A percentile compares a stretch with the other conserved stretches of the same genome.
Conservation (phyloP, 2,888 invertebrate genomes). For the Dichetophora obliterata region DNA sequence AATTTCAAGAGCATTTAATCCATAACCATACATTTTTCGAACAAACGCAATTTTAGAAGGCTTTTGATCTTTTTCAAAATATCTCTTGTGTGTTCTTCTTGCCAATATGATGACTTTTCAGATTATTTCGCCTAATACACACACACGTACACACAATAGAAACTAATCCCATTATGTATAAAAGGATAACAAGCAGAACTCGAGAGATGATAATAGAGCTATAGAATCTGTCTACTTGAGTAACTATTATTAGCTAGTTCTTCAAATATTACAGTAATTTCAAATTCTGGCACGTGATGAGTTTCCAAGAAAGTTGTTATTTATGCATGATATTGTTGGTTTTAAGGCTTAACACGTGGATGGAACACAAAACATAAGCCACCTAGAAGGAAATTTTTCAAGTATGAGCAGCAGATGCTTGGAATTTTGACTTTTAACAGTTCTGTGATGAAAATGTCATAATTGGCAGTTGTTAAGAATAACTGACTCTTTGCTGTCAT, state of each 20-base stretch:
- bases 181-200: background rate
- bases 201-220: background rate
- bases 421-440: background rate
- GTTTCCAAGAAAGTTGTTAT: background rate
- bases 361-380: background rate
- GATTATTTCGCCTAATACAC: background rate
- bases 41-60: background rate
- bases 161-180: background rate
- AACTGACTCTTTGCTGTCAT: background rate
- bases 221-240: too few species aligned
- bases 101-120: background rate
- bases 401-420: background rate
- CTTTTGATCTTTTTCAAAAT: too few species aligned
- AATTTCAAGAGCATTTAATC: too few species aligned
- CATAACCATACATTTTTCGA: too few species aligned
- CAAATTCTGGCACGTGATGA: constrained; percentile 15
- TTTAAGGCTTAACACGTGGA: background rate
- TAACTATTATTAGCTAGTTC: background rate
- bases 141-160: too few species aligned
- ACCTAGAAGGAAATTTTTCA: background rate
- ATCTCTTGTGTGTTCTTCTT: background rate
- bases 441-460: background rate
- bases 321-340: background rate
- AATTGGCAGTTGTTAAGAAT: background rate
- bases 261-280: too few species aligned